Percentiles rank a stretch among this genome's conserved stretches.
These are phyloP conservation scores for Pachycephala philippinensis DNA, from an alignment of 2,113 vertebrate species.

Conservation along the genomic window DNA sequence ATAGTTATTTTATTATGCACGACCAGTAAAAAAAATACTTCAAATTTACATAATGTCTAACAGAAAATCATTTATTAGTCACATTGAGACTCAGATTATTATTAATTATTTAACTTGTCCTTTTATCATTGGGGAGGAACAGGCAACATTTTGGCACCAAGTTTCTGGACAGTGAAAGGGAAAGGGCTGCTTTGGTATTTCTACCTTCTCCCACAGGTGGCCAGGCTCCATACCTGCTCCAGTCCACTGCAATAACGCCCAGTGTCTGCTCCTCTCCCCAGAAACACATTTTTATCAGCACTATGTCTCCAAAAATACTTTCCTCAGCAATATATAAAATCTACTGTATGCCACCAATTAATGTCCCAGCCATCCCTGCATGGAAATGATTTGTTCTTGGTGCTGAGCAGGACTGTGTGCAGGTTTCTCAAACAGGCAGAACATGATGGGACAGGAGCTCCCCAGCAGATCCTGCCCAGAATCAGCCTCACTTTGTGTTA, in stretches of 20 bases:
- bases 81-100: neutral
- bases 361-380: neutral
- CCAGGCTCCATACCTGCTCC: neutral
- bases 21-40: conserved; percentile 7
- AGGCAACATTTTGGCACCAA: neutral
- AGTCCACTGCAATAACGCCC: neutral
- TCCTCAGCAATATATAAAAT: neutral
- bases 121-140: neutral
- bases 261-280: neutral
- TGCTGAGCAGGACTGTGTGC: neutral
- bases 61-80: conserved; percentile 19
- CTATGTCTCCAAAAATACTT: neutral
- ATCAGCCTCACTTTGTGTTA: neutral
- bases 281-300: neutral
- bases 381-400: neutral
- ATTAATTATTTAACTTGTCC: conserved; percentile 14
- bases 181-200: neutral
- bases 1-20: conserved; percentile 37
- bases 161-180: neutral
- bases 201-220: neutral
- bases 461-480: neutral
- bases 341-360: neutral
- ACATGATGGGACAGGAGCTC: neutral
- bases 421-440: neutral
- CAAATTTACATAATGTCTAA: conserved; percentile 47